Percentiles rank a stretch among this genome's conserved stretches.
These are phyloP conservation scores for Cynodonichthys magdalenae DNA, from an alignment of 2,797 vertebrate species.

Conservation along the genomic window DNA sequence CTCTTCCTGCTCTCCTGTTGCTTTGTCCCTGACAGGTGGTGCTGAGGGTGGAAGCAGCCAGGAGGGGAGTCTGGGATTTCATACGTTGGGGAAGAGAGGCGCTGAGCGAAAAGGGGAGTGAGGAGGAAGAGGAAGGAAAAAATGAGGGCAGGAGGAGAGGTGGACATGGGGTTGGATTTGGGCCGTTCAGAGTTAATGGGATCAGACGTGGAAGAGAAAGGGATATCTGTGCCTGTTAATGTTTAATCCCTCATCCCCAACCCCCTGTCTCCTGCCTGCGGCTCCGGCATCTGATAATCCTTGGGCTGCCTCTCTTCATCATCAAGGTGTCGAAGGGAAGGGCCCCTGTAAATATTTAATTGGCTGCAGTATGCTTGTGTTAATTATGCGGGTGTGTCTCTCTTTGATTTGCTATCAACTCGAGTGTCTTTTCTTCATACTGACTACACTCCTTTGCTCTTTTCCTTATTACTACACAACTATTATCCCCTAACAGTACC, in stretches of 20 bases:
- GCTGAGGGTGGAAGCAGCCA: slow-evolving; percentile 43
- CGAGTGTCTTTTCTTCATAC: slow-evolving; percentile 12
- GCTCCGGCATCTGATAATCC: slow-evolving; percentile 78
- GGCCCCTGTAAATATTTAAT: slow-evolving; percentile 85
- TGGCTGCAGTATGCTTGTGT: slow-evolving; percentile 77
- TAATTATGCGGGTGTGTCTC: slow-evolving; percentile 78
- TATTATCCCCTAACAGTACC: not conserved
- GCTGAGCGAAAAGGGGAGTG: slow-evolving; percentile 30
- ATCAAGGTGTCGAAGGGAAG: slow-evolving; percentile 76
- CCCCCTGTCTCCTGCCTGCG: slow-evolving; percentile 58
- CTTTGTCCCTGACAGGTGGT: slow-evolving; percentile 59
- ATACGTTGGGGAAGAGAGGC: slow-evolving; percentile 34
- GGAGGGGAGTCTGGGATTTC: slow-evolving; percentile 36
- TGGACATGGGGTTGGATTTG: slow-evolving; percentile 56
- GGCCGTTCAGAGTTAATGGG: slow-evolving; percentile 77
- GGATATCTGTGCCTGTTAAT: slow-evolving; percentile 76
- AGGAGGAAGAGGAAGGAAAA: slow-evolving; percentile 3
- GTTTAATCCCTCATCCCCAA: slow-evolving; percentile 73
- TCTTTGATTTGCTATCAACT: slow-evolving; percentile 41
- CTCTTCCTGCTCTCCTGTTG: slow-evolving; percentile 51
- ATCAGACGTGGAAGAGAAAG: slow-evolving; percentile 74
- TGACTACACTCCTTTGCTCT: not conserved
- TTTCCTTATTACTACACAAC: not conserved
- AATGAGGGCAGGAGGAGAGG: slow-evolving; percentile 20
- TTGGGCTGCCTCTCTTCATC: slow-evolving; percentile 75